A percentile compares a stretch with the other conserved stretches of the same genome.
These are phyloP conservation scores for Eurytoma californica DNA, from an alignment of 2,888 invertebrate genomes.

Conservation along the genomic window DNA sequence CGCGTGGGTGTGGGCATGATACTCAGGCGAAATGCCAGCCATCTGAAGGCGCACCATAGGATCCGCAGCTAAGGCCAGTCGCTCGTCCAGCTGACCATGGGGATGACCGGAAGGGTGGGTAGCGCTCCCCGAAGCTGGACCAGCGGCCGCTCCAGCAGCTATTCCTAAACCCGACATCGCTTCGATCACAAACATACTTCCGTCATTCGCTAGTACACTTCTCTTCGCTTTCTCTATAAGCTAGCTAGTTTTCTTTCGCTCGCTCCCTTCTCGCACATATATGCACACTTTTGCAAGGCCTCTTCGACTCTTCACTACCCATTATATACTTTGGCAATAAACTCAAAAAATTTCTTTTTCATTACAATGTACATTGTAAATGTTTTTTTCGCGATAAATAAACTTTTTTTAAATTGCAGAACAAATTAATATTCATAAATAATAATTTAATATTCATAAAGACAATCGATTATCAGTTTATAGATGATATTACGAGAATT, in stretches of 20 bases:
- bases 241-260: constrained; percentile 19
- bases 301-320: constrained; percentile 51
- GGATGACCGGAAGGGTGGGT: constrained; percentile 79
- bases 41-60: constrained; percentile 95
- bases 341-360: not conserved
- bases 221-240: constrained; percentile 35
- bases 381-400: too few relatives aligned
- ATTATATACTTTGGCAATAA: too few relatives aligned
- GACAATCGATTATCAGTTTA: too few relatives aligned
- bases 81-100: constrained; percentile 84
- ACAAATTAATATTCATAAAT: too few relatives aligned
- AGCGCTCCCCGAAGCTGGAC: constrained; percentile 74
- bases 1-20: constrained; percentile 94
- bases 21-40: constrained; percentile 92
- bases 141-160: constrained; percentile 70
- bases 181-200: constrained; percentile 59
- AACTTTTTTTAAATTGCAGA: too few relatives aligned
- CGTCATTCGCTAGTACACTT: constrained; percentile 49
- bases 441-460: too few relatives aligned
- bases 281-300: not conserved
- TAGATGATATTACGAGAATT: too few relatives aligned
- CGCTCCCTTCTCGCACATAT: not conserved
- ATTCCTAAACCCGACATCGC: constrained; percentile 73
- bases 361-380: not conserved
- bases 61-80: constrained; percentile 90